Evolutionary conservation across 2,113 vertebrate genomes (phyloP), one percentile per base, ranked within the genome.

Genomic region (Actinemys pallida): DNA sequence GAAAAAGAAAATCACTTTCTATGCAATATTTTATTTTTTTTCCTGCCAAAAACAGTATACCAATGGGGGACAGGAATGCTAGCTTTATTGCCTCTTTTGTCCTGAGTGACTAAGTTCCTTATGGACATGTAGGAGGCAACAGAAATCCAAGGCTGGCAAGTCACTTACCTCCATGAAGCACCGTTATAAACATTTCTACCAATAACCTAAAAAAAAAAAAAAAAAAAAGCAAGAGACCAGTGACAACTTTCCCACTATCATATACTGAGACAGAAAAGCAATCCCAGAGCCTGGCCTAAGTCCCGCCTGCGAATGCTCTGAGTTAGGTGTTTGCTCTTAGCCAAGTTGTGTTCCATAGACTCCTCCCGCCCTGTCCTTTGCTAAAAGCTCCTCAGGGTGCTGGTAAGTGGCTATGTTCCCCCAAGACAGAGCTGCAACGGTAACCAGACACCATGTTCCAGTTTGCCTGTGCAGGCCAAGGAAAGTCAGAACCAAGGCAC

Each of bases 161-260:
- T 57, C 1, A 39, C 91, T 96, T 90, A 92, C 84, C 89, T 92
- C 92, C 10, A 0, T n/a, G 78, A 6, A 96, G 89, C 20, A 92
- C 80, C 24, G 85, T 90, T 87, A 86, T 50, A 86, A 97, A 95
- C 84, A 81, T 75, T 75, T 29, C 39, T 81, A 83, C 57, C 84
- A 59, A 84, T 56, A 89, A 45, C 35, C 76, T 90, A 2, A 27
- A 50, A 45, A 88, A 76, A 16, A 14, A 53, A 14, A 12, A 53
- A 83, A 45, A 45, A 78, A 2, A 8, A 62, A 50, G 3, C 17
- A 17, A 11, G 24, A 80, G 22, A 85, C 22, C 31, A 50, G 6
- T 14, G 4, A 49, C 35, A 80, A 49, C 14, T 69, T 84, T 59
- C 47, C 9, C 84, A 24, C 7, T 35, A 13, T 17, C 2, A 14